These are phyloP conservation scores for Timema podura DNA, from an alignment of 2,888 invertebrate species.

Conservation along the genomic window DNA sequence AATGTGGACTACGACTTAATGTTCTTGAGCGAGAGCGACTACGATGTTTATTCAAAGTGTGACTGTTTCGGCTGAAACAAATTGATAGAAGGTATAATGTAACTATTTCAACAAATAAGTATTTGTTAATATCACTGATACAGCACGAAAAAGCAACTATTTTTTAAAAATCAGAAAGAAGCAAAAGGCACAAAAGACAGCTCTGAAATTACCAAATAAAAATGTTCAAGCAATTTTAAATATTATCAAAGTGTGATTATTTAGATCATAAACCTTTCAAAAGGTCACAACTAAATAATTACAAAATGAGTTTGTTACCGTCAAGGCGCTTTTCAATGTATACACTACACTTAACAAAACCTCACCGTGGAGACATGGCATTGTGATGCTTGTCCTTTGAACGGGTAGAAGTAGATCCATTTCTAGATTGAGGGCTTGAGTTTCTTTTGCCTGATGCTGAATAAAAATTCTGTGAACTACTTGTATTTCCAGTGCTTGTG, in stretches of 20 bases:
- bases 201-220: too few species aligned
- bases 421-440: constrained; percentile 48
- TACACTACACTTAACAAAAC: constrained; percentile 15
- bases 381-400: constrained; percentile 20
- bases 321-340: background rate
- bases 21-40: constrained; percentile 47
- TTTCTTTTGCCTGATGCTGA: constrained; percentile 44
- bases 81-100: background rate
- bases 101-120: too few species aligned
- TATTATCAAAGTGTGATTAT: background rate
- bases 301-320: background rate
- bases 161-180: too few species aligned
- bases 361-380: constrained; percentile 18
- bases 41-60: constrained; percentile 39
- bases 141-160: too few species aligned
- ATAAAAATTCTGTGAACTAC: too few species aligned
- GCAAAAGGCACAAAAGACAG: too few species aligned
- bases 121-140: too few species aligned
- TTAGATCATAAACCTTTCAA: background rate
- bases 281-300: background rate
- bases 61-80: constrained; percentile 39
- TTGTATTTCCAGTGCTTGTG: constrained; percentile 2
- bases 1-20: constrained; percentile 42
- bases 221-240: background rate
- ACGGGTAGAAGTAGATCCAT: constrained; percentile 63